These are phyloP conservation scores for Camponotus vicinus DNA, from an alignment of 1,140 invertebrate species.

Conservation along the genomic window DNA sequence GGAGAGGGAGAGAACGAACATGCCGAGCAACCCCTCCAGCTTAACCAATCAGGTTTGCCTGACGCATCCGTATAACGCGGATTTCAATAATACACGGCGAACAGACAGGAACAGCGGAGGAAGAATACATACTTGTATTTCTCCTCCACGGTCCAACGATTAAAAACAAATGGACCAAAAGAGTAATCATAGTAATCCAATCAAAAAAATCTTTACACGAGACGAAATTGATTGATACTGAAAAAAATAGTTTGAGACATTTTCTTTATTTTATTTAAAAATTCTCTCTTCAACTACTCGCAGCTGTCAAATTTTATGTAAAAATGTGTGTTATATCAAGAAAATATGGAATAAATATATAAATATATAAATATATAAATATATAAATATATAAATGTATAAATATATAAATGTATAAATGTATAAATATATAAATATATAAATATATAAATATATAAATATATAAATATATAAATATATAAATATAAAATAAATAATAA, in stretches of 20 bases:
- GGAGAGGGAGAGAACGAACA: slow-evolving; percentile 26
- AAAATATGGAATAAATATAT: neutral
- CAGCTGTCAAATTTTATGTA: neutral
- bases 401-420: too few species aligned
- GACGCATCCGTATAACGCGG: slow-evolving; percentile 66
- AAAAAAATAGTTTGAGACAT: too few species aligned
- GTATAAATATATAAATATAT: too few species aligned
- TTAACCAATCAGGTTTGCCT: slow-evolving; percentile 76
- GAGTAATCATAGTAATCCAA: slow-evolving; percentile 71
- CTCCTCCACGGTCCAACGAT: slow-evolving; percentile 71
- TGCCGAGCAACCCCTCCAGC: slow-evolving; percentile 63
- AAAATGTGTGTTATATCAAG: neutral
- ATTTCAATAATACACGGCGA: slow-evolving; percentile 76
- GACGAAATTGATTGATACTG: too few species aligned
- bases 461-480: too few species aligned
- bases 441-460: too few species aligned
- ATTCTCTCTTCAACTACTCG: neutral
- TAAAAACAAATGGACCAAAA: slow-evolving; percentile 76
- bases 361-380: too few species aligned
- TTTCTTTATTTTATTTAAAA: neutral
- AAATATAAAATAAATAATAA: too few species aligned
- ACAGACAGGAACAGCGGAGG: slow-evolving; percentile 49
- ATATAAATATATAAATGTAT: too few species aligned
- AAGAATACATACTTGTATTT: slow-evolving; percentile 16
- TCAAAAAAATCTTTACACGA: neutral